These are phyloP conservation scores for Antheraea yamamai DNA, from an alignment of 2,888 invertebrate species.

Conservation along the genomic window DNA sequence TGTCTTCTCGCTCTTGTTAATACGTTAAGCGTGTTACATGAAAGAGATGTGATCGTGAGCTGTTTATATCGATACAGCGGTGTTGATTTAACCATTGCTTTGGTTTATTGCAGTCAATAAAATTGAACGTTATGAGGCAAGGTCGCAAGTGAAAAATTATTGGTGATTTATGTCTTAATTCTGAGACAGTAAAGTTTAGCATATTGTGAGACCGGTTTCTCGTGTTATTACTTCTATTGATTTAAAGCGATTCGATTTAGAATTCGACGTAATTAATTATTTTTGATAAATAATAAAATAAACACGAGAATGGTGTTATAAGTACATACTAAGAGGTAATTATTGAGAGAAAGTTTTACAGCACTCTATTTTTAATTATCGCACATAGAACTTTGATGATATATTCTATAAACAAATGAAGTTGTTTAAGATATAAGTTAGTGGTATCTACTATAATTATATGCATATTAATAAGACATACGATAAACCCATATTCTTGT, in stretches of 20 bases:
- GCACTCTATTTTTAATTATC: background rate
- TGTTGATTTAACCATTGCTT: constrained; percentile 81
- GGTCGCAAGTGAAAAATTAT: constrained; percentile 76
- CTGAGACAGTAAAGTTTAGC: constrained; percentile 42
- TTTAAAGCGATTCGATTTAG: background rate
- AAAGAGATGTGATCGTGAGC: constrained; percentile 72
- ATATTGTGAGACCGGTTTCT: constrained; percentile 8
- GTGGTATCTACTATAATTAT: background rate
- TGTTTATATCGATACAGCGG: constrained; percentile 78
- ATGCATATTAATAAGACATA: background rate
- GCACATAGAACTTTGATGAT: background rate
- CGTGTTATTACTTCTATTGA: background rate
- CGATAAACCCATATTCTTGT: too few relatives aligned
- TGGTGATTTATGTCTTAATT: constrained; percentile 76
- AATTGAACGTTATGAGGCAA: constrained; percentile 82
- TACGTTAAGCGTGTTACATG: constrained; percentile 34
- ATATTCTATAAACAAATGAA: too few relatives aligned
- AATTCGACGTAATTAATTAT: background rate
- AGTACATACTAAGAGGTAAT: too few relatives aligned
- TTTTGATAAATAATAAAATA: background rate
- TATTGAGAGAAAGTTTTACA: background rate
- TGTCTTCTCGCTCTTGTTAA: constrained; percentile 47
- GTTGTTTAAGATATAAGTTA: background rate
- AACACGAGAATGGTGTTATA: background rate
- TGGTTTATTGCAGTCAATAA: constrained; percentile 81